Base-by-base conservation (phyloP, 2,888 invertebrate genomes). In the Aphrophora alni region DNA sequence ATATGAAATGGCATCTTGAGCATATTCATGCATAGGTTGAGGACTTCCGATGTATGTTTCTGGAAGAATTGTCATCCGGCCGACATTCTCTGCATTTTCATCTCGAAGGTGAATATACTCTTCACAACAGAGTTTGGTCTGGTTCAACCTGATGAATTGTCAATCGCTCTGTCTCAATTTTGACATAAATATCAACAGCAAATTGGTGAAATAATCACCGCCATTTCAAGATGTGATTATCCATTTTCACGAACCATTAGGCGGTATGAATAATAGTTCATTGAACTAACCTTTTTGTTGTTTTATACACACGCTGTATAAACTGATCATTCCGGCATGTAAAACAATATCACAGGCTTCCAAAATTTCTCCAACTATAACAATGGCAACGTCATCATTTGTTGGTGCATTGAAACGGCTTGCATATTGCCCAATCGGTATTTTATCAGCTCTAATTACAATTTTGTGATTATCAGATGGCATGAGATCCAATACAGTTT, bases 141-240 rank as follows among this genome's bases (percentile, higher is more conserved):
- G 87, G 80, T 88, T 87, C 5, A 83, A 84, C 59, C 86, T 84
- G 38, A 87, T 82, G 80, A 81, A 88, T n/a, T n/a, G 72, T 70
- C 14, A 88, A 81, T 21, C 86, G 84, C 80, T 87, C 86, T 10
- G 82, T 84, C 83, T 88, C 87, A 33, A 87, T 85, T 83, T 87
- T 87, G 0, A 84, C 87, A 83, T 87, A 88, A 85, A 86, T 85
- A 82, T 88, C 87, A 25, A 88, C 87, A 21, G 85, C 75, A 75
- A 83, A 88, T 82, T 88, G 87, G 76, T 86, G 86, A 70, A 80
- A 78, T 73, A 82, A 33, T 12, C 28, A 51, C 17, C 75, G 80
- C 72, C 17, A 81, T 51, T 75, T 73, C 10, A 78, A 79, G 14
- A 81, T 74, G 27, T 74, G 71, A 80, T 77, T 80, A 21, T 59